These are phyloP conservation scores for Lithophane socia DNA, from an alignment of 2,888 invertebrate species.

Conservation along the genomic window DNA sequence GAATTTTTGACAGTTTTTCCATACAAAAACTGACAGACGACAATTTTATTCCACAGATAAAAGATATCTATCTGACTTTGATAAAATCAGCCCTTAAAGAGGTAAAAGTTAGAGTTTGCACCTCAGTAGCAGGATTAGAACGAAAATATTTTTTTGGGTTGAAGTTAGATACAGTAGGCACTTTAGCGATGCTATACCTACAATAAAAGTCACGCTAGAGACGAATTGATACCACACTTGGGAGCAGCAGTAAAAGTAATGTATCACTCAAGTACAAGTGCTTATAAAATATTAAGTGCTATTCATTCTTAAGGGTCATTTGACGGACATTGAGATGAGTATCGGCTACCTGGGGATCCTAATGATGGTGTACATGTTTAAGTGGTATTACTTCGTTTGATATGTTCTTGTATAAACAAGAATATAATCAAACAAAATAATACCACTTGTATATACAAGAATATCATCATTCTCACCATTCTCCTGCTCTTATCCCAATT, in stretches of 20 bases:
- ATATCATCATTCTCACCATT: no score
- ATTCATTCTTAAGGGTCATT: slow-evolving; percentile 32
- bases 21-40: no score
- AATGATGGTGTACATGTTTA: background rate
- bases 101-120: background rate
- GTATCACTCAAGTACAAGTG: slow-evolving; percentile 49
- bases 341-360: background rate
- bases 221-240: slow-evolving; percentile 50
- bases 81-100: no score
- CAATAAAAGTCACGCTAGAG: slow-evolving; percentile 53
- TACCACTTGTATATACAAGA: no score
- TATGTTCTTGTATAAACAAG: background rate
- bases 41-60: no score
- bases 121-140: background rate
- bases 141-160: background rate
- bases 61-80: no score
- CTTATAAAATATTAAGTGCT: slow-evolving; percentile 50
- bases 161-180: background rate
- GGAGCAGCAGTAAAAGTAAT: slow-evolving; percentile 50
- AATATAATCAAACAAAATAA: no score
- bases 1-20: no score
- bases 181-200: slow-evolving; percentile 12
- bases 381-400: background rate
- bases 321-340: slow-evolving; percentile 13
- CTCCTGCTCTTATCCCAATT: no score